These are phyloP conservation scores for Leptinotarsa lineolata DNA, from an alignment of 1,140 invertebrate species.

Conservation along the genomic window DNA sequence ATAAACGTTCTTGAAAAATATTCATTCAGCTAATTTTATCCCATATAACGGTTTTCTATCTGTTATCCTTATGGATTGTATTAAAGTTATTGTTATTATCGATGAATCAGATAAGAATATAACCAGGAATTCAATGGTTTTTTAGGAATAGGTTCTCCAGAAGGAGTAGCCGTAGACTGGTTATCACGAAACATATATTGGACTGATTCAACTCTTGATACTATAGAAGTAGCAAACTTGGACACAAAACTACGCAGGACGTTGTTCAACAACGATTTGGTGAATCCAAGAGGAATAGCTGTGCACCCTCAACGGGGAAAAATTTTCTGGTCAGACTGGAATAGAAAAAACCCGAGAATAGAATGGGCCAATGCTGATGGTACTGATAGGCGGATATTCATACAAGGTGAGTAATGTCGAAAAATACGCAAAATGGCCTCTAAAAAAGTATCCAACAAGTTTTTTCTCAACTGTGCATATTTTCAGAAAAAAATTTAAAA, in stretches of 20 bases:
- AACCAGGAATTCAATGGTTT: neutral
- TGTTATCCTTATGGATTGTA: too few species aligned
- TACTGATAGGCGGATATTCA: conserved; percentile 72
- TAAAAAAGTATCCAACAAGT: too few species aligned
- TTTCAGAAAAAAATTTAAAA: too few species aligned
- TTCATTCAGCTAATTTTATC: too few species aligned
- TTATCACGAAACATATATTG: conserved; percentile 91
- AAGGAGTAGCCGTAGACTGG: conserved; percentile 94
- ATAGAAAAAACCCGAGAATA: conserved; percentile 86
- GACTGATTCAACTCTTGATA: conserved; percentile 90
- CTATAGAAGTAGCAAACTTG: conserved; percentile 88
- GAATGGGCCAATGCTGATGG: conserved; percentile 95
- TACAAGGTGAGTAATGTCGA: conserved; percentile 57
- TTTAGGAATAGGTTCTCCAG: conserved; percentile 80
- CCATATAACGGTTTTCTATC: too few species aligned
- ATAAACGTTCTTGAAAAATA: too few species aligned
- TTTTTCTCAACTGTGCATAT: too few species aligned
- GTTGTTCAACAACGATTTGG: conserved; percentile 76
- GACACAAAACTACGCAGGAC: conserved; percentile 77
- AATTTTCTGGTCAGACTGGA: conserved; percentile 98
- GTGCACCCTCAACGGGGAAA: conserved; percentile 65
- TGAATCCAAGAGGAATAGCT: conserved; percentile 79
- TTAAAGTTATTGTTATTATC: neutral
- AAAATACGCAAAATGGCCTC: neutral
- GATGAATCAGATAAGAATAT: neutral